A percentile compares a stretch with the other conserved stretches of the same genome.
Evolutionary conservation across 2,113 vertebrate genomes (phyloP).

Genomic region (Entelurus aequoreus): DNA sequence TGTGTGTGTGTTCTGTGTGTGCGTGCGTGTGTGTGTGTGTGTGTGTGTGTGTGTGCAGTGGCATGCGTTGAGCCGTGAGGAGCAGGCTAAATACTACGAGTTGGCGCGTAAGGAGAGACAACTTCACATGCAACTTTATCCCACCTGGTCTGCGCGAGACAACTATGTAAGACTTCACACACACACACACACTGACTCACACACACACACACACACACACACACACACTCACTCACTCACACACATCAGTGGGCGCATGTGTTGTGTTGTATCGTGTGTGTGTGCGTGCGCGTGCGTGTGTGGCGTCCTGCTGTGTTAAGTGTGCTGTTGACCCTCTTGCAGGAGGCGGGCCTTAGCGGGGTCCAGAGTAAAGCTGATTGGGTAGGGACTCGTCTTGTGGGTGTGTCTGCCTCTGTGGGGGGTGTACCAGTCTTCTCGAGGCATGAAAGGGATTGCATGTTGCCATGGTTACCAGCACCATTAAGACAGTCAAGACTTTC

Average conservation of each 20-base stretch:
- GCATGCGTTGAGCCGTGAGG: slow-evolving; percentile 94
- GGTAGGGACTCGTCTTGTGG: slow-evolving; percentile 72
- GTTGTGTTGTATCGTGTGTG: slow-evolving; percentile 19
- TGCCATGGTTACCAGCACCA: slow-evolving; percentile 16
- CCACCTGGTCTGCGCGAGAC: slow-evolving; percentile 96
- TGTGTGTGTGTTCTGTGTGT: too few relatives aligned
- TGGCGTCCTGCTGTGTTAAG: slow-evolving; percentile 57
- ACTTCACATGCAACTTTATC: slow-evolving; percentile 98
- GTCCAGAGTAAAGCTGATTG: slow-evolving; percentile 74
- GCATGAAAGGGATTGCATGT: slow-evolving; percentile 53
- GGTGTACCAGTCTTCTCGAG: slow-evolving; percentile 11
- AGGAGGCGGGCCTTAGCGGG: slow-evolving; percentile 74
- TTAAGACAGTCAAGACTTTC: slow-evolving; percentile 18
- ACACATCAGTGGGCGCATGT: slow-evolving; percentile 38
- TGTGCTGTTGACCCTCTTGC: slow-evolving; percentile 72
- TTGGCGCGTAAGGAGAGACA: slow-evolving; percentile 96
- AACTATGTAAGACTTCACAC: slow-evolving; percentile 83
- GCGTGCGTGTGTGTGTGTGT: background rate
- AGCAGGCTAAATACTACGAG: slow-evolving; percentile 98
- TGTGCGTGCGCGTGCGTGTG: background rate
- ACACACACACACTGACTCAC: background rate
- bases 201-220: background rate
- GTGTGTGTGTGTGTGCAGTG: slow-evolving; percentile 74
- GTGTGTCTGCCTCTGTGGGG: slow-evolving; percentile 63
- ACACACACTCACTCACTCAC: background rate